These are phyloP conservation scores for Poeciliopsis presidionis DNA, from an alignment of 2,797 vertebrate genomes.

Conservation along the genomic window DNA sequence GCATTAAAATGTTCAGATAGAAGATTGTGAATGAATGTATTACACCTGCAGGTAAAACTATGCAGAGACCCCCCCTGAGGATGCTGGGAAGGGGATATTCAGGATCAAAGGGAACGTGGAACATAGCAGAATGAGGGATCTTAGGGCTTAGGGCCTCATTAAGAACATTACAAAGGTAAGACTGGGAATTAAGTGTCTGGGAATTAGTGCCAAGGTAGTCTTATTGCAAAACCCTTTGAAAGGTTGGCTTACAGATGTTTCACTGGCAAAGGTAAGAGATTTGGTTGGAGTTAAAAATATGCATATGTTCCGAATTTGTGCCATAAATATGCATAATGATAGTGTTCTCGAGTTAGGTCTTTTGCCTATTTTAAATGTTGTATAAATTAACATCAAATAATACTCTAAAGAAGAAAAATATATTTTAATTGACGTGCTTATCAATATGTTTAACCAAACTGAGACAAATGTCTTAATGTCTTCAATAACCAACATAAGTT, in stretches of 20 bases:
- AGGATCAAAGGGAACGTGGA: conserved; percentile 80
- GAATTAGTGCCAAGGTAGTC: conserved; percentile 76
- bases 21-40: conserved; percentile 65
- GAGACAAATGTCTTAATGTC: not conserved
- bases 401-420: not conserved
- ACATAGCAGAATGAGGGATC: conserved; percentile 78
- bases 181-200: conserved; percentile 78
- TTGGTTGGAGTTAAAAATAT: conserved; percentile 57
- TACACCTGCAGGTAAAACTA: conserved; percentile 67
- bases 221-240: conserved; percentile 77
- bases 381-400: not conserved
- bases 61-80: conserved; percentile 62
- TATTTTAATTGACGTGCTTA: not conserved
- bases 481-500: not conserved
- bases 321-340: conserved; percentile 51
- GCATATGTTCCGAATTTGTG: conserved; percentile 48
- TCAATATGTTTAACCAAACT: not conserved
- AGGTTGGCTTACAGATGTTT: conserved; percentile 71
- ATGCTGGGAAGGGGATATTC: conserved; percentile 73
- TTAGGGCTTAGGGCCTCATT: conserved; percentile 81
- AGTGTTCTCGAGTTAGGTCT: conserved; percentile 37
- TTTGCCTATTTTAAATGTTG: conserved; percentile 17
- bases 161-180: conserved; percentile 81
- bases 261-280: conserved; percentile 66
- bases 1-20: conserved; percentile 43